Conservation (phyloP, 2,888 invertebrate genomes). For the Hyposoter dolosus region DNA sequence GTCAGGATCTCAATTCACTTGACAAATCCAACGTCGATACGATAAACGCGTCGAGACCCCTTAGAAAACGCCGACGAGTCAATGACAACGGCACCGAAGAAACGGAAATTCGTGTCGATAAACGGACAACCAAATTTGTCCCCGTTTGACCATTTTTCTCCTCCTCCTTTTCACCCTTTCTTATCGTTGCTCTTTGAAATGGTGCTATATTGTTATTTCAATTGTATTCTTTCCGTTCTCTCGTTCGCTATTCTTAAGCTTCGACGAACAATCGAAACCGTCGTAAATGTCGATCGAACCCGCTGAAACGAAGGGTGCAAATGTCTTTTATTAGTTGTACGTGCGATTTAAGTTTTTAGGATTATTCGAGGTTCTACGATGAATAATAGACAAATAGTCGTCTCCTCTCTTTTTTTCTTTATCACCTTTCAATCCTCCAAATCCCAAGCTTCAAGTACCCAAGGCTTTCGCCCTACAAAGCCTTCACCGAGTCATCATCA, state of each 20-base stretch:
- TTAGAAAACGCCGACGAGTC: slow-evolving; percentile 74
- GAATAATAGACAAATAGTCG: slow-evolving; percentile 43
- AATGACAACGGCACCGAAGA: slow-evolving; percentile 68
- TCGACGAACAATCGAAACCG: slow-evolving; percentile 1
- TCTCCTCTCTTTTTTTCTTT: slow-evolving; percentile 31
- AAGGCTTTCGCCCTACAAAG: not conserved
- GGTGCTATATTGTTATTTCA: slow-evolving; percentile 36
- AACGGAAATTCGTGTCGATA: slow-evolving; percentile 70
- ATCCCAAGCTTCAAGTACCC: not conserved
- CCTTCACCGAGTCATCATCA: not conserved
- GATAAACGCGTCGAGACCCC: slow-evolving; percentile 59
- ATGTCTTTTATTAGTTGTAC: slow-evolving; percentile 36
- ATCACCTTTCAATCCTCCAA: not conserved
- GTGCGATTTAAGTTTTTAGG: slow-evolving; percentile 52
- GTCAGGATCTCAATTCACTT: not conserved
- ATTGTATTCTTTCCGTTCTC: not conserved
- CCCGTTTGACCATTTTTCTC: slow-evolving; percentile 70
- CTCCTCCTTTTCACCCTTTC: not conserved
- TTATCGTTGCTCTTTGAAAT: slow-evolving; percentile 5
- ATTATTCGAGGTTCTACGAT: slow-evolving; percentile 48
- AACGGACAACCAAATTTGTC: slow-evolving; percentile 75
- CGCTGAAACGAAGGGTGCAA: slow-evolving; percentile 31
- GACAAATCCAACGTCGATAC: not conserved
- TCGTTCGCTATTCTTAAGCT: not conserved
- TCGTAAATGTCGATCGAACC: slow-evolving; percentile 3